Evolutionary conservation across 1,140 invertebrate species (phyloP).

Genomic region (Leptinotarsa defecta): DNA sequence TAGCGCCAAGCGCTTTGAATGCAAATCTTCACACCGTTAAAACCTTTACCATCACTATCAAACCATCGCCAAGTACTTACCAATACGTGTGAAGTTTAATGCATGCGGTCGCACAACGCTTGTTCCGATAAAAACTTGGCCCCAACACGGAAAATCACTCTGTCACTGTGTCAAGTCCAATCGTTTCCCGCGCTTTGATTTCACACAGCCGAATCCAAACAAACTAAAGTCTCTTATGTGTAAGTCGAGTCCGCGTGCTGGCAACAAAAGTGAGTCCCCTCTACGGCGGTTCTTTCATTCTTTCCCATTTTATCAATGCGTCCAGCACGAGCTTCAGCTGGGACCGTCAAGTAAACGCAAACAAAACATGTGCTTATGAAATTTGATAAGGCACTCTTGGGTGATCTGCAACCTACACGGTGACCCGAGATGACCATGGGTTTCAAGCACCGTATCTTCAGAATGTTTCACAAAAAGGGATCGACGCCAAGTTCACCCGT

Average conservation of each 20-base stretch:
- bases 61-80: not conserved
- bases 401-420: no score
- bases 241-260: not conserved
- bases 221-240: not conserved
- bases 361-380: not conserved
- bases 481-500: no score
- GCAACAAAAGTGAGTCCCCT: not conserved
- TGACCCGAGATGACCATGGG: no score
- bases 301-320: constrained; percentile 2
- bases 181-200: not conserved
- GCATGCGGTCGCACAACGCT: not conserved
- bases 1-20: no score
- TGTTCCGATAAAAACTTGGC: not conserved
- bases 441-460: no score
- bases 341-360: not conserved
- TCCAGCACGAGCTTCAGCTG: not conserved
- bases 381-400: not conserved
- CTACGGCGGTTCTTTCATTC: not conserved
- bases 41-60: no score
- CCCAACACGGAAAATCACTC: not conserved
- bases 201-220: not conserved
- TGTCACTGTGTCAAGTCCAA: not conserved
- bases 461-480: no score
- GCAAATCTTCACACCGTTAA: no score
- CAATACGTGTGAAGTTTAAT: not conserved